Base-by-base conservation (phyloP, 2,113 vertebrate genomes). In the Sapajus apella region DNA sequence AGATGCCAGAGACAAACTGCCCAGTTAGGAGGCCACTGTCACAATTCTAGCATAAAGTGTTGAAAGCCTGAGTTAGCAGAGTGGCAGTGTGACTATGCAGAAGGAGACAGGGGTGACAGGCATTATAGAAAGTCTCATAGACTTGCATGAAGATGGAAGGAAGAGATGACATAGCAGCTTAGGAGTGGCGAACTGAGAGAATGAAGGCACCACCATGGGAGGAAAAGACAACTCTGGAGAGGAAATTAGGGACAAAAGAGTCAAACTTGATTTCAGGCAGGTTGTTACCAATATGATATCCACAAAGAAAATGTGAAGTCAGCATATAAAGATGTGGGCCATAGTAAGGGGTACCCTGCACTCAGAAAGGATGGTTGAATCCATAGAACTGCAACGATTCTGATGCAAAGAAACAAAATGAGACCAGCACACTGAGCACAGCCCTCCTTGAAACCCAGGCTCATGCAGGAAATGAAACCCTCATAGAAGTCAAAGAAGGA, bases 331-430 rank as follows among this genome's bases (percentile, higher is more conserved):
- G 77, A 75, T 25, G 25, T 76, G 30, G 50, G 25, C 56, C 45
- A 8, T 25, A 56, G 14, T 17, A 84, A 76, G 32, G 40, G 32
- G n/a, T 80, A 47, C 45, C 16, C 75, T 90, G 32, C 27, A 37
- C 40, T 93, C 85, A 86, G 23, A 68, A 73, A 85, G 35, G 16
- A 76, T 70, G 72, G 56, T 58, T 47, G 27, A 70, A 37, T 61
- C 40, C 79, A 30, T 7, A 50, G 47, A 85, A 76, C 12, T 70
- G 10, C 35, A 92, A 70, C 68, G 40, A 85, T 85, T 80, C 77
- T 80, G 43, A 80, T 30, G 43, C 82, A 91, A 91, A 87, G 87
- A 91, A 93, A 93, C 56, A 87, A 85, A 87, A 87, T 3, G 35
- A 70, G 40, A 84, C 76, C 52, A 80, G 55, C 40, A 91, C 30